These are phyloP conservation scores for Eurystomus glaucurus DNA, from an alignment of 2,797 vertebrate genomes.

Conservation along the genomic window DNA sequence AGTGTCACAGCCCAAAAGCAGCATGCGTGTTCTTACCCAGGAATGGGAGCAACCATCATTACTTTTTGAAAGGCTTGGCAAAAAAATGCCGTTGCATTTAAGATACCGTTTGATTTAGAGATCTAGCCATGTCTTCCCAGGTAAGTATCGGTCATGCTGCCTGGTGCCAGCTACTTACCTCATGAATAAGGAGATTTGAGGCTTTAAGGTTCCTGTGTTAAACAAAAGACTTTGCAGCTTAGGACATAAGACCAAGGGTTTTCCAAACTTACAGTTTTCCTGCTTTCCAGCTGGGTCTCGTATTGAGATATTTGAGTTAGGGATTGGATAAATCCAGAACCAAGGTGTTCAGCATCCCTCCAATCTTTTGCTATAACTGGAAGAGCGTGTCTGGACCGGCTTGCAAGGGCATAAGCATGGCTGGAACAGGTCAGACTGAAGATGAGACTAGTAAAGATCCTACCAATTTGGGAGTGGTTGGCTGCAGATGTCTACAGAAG, in stretches of 20 bases:
- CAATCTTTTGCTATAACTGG: background rate
- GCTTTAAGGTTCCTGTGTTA: background rate
- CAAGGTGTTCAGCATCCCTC: background rate
- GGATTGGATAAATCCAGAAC: background rate
- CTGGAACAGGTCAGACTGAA: background rate
- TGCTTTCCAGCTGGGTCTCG: rapidly evolving
- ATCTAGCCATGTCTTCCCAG: background rate
- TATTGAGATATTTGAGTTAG: background rate
- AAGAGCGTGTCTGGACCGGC: background rate
- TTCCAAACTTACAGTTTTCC: background rate
- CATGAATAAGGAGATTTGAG: background rate
- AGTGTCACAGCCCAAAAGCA: background rate
- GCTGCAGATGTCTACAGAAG: background rate
- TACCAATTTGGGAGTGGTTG: background rate
- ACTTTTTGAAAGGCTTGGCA: background rate
- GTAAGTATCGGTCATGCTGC: background rate
- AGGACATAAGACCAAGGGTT: background rate
- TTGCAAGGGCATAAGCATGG: background rate
- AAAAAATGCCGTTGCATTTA: background rate
- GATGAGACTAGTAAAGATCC: background rate
- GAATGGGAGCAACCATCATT: background rate
- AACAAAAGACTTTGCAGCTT: background rate
- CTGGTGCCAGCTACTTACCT: background rate
- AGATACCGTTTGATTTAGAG: background rate
- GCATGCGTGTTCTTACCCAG: background rate